Evolutionary conservation across 2,888 invertebrate species (phyloP).

Genomic region (Argyresthia goedartella): DNA sequence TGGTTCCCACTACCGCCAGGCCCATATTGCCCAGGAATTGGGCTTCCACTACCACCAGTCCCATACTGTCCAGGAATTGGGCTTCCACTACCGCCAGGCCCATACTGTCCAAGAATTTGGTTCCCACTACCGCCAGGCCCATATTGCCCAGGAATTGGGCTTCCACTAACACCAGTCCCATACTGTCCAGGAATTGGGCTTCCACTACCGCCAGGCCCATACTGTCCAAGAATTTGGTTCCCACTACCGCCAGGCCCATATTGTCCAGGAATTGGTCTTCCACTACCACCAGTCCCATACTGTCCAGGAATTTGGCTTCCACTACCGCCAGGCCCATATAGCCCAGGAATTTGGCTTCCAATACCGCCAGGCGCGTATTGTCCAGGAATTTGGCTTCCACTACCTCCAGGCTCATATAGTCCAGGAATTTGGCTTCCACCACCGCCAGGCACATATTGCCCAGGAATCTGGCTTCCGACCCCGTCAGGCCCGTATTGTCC

Average conservation of each 20-base stretch:
- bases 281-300: no score
- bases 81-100: neutral
- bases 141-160: neutral
- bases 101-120: neutral
- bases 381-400: neutral
- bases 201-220: conserved; percentile 6
- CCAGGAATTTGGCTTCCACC: no score
- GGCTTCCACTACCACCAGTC: conserved; percentile 1
- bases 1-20: conserved; percentile 1
- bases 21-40: no score
- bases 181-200: conserved; percentile 1
- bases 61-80: neutral
- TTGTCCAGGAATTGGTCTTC: no score
- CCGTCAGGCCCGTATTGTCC: neutral
- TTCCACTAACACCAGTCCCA: no score
- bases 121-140: neutral
- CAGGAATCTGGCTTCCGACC: no score
- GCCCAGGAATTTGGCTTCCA: neutral
- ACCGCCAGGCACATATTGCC: no score
- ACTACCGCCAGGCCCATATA: neutral
- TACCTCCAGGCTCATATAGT: neutral
- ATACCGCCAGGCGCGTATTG: neutral
- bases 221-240: neutral
- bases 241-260: no score
- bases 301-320: neutral